Conservation (phyloP, 64 coral and sea anemone genomes). For the Actinia tenebrosa region DNA sequence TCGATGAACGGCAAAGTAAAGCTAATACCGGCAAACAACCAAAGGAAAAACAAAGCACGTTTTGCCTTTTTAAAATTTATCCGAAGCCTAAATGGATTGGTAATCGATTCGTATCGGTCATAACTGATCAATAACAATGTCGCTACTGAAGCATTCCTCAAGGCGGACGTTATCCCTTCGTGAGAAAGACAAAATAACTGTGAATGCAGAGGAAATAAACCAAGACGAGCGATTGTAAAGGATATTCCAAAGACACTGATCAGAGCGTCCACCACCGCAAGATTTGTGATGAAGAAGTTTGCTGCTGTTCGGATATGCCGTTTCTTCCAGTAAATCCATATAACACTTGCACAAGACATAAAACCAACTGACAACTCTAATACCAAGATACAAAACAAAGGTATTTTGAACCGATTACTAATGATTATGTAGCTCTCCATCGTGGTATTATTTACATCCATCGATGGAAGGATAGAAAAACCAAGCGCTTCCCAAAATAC, state of each 20-base stretch:
- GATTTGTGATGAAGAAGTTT: conserved; percentile 72
- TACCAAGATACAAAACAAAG: conserved; percentile 33
- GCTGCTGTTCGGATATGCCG: conserved; percentile 60
- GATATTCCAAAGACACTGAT: conserved; percentile 52
- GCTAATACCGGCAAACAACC: conserved; percentile 28
- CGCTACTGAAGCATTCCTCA: conserved; percentile 73
- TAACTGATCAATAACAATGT: conserved; percentile 76
- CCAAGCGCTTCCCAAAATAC: neutral
- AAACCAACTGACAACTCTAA: conserved; percentile 63
- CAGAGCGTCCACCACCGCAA: conserved; percentile 59
- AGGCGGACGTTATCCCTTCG: conserved; percentile 60
- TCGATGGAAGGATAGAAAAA: neutral
- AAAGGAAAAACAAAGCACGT: conserved; percentile 35
- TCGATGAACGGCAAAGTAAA: conserved; percentile 62
- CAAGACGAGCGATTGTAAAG: conserved; percentile 51
- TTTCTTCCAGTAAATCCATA: conserved; percentile 79
- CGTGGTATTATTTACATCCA: neutral
- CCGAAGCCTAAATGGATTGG: conserved; percentile 65
- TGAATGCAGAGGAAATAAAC: conserved; percentile 16
- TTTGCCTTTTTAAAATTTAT: conserved; percentile 59
- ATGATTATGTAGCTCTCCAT: neutral
- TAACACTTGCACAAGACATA: conserved; percentile 37
- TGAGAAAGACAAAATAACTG: conserved; percentile 65
- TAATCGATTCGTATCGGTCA: conserved; percentile 76
- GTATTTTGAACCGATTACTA: conserved; percentile 39